Base-by-base conservation (phyloP, 1,140 invertebrate genomes). In the Choristoneura fumiferana region DNA sequence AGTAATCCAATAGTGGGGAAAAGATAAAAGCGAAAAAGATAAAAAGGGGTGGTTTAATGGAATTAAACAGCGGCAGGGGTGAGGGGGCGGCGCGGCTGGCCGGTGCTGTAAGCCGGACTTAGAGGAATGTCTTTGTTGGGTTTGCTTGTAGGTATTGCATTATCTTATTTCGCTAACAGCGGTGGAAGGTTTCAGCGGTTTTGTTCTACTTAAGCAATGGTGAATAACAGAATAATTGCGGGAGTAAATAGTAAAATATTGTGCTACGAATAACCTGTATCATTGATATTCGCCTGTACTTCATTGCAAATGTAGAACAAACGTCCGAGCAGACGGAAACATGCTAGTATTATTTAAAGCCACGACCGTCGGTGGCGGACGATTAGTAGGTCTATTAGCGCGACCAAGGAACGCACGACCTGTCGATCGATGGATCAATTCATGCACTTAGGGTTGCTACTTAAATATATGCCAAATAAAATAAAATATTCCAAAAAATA, bases 41-140 rank as follows among this genome's bases (percentile, higher is more conserved):
- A 82, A 86, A 84, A 86, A 85, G 81, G 81, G 81, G 78, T 84
- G 80, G 71, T 81, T 78, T 88, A 88, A 88, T 88, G 83, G 85
- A 88, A 88, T 88, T 86, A 88, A 86, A 83, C 79, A 83, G 76
- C 63, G 76, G 65, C 45, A 62, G 63, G 72, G 70, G 65, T 59
- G 63, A 52, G 22, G 62, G 57, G 22, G 58, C n/a, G 13, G 58
- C 68, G 57, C 57, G 58, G 64, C 59, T 62, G 68, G 62, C 55
- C 62, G 69, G 69, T 62, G 77, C 64, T 63, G 73, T 83, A 81
- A 81, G 81, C 76, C 77, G 78, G 77, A 80, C 80, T 81, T 79
- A 49, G 69, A 66, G 73, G 82, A 81, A 80, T 85, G 82, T 79
- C 80, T 83, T 83, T 84, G 82, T 81, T 73, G 69, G 65, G 72